Evolutionary conservation across 2,888 invertebrate species (phyloP).

Genomic region (Frankliniella fusca): DNA sequence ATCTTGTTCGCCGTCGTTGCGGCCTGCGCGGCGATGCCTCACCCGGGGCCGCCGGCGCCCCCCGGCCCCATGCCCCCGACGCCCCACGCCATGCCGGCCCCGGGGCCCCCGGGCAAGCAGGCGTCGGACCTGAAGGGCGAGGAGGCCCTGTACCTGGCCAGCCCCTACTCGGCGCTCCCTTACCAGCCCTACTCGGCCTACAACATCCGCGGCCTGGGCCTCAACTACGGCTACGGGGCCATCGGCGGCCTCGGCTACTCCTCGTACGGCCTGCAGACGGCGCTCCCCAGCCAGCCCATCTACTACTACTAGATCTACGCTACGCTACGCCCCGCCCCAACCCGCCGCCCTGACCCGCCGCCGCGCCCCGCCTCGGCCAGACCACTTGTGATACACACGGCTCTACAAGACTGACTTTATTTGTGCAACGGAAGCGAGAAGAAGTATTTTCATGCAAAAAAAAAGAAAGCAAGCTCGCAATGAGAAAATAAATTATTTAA

Average conservation of each 20-base stretch:
- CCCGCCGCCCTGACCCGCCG: not conserved
- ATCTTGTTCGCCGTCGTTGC: not conserved
- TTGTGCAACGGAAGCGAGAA: not conserved
- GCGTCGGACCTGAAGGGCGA: not conserved
- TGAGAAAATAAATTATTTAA: not conserved
- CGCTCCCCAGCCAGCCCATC: not conserved
- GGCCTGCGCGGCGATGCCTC: not conserved
- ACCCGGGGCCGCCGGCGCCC: slow-evolving; percentile 4
- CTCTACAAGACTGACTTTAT: not conserved
- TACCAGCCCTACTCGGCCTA: not conserved
- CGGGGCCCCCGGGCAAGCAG: not conserved
- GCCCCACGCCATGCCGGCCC: not conserved
- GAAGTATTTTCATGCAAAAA: not conserved
- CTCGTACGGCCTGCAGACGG: not conserved
- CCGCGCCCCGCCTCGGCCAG: not conserved
- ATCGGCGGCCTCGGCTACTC: not conserved
- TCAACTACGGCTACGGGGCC: not conserved
- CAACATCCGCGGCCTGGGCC: not conserved
- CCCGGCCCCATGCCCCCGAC: not conserved
- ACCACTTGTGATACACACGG: not conserved
- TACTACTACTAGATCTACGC: not conserved
- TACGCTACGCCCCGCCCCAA: not conserved
- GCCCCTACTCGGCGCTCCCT: not conserved
- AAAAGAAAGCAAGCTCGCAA: not conserved
- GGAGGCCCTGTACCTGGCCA: slow-evolving; percentile 12